Conservation (phyloP, 2,888 invertebrate genomes). For the Pammene fasciana region DNA sequence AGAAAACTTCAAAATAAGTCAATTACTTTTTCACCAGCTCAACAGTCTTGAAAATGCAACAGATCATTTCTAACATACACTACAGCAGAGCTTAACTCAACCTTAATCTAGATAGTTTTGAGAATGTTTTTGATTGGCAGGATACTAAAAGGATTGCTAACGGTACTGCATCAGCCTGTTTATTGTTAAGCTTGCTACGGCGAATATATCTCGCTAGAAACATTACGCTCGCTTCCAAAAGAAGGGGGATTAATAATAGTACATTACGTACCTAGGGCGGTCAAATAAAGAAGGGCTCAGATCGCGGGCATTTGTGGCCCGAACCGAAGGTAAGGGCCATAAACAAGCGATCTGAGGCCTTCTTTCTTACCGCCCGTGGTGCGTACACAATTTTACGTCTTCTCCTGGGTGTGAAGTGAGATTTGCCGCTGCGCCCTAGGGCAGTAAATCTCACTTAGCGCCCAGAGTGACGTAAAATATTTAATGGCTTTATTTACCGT, state of each 20-base stretch:
- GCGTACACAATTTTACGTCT: too few species aligned
- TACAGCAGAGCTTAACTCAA: neutral
- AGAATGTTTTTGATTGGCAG: neutral
- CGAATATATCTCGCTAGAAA: slow-evolving; percentile 23
- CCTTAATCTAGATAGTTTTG: neutral
- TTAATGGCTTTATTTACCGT: neutral
- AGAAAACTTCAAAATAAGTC: neutral
- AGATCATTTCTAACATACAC: slow-evolving; percentile 18
- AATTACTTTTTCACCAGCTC: slow-evolving; percentile 10
- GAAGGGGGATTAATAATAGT: neutral
- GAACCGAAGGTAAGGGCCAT: too few species aligned
- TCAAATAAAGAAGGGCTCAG: too few species aligned
- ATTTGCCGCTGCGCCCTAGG: too few species aligned
- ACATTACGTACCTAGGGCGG: neutral
- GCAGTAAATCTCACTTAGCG: too few species aligned
- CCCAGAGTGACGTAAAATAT: too few species aligned
- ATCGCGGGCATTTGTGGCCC: too few species aligned
- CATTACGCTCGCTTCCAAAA: slow-evolving; percentile 14
- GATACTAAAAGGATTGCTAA: slow-evolving; percentile 5
- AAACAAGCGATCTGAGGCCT: too few species aligned
- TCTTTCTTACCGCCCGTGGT: too few species aligned
- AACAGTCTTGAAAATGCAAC: slow-evolving; percentile 8
- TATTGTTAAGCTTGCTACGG: slow-evolving; percentile 25
- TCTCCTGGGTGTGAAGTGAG: too few species aligned
- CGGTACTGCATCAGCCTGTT: neutral